phyloP scores from a whole-genome alignment of 2,113 vertebrate genomes.

The Vulpes lagopus region DNA sequence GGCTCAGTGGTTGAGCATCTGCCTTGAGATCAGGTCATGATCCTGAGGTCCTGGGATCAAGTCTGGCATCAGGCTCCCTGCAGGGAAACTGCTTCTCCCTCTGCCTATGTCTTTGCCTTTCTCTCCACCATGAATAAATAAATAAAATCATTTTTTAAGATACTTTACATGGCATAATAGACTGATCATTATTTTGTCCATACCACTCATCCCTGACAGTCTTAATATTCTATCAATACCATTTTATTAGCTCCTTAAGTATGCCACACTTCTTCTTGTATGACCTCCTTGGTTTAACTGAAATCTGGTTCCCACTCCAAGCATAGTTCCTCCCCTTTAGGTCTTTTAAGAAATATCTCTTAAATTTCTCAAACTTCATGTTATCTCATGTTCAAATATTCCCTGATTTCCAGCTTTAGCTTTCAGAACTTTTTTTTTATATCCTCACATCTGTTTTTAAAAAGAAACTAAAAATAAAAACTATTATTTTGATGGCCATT shows the following conservation, averaged over 20 bases:
- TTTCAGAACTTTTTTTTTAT: background rate
- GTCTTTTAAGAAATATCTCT: background rate
- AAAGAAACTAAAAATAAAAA: background rate
- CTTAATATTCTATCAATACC: background rate
- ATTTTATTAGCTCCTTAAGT: background rate
- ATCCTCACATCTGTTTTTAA: background rate
- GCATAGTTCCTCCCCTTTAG: background rate
- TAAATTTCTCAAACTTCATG: background rate
- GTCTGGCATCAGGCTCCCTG: too few species aligned
- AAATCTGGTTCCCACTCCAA: background rate
- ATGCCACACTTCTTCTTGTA: background rate
- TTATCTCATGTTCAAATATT: background rate
- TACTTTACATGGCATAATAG: background rate
- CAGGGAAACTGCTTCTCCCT: too few species aligned
- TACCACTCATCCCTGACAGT: background rate
- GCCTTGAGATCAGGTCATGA: too few species aligned
- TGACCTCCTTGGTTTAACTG: background rate
- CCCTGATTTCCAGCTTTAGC: background rate
- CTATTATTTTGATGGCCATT: background rate
- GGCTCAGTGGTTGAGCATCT: too few species aligned
- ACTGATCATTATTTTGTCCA: background rate
- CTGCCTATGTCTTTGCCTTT: too few species aligned
- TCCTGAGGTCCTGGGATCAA: too few species aligned
- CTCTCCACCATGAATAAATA: too few species aligned
- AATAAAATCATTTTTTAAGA: background rate